Base-by-base conservation (phyloP, 2,888 invertebrate genomes). In the Pseudococcus jackbeardsleyi region DNA sequence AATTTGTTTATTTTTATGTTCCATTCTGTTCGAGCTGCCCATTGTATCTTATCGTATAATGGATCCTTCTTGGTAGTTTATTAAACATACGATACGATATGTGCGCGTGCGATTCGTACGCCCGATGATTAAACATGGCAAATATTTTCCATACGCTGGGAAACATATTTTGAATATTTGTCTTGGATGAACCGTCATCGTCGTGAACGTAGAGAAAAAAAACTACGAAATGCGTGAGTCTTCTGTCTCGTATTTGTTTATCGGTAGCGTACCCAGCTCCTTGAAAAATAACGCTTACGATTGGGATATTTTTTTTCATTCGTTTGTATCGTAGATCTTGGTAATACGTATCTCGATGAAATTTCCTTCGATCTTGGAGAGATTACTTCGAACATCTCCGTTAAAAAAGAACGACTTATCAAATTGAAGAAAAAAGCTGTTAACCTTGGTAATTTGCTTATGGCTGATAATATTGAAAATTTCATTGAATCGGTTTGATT, bases 371-470 rank as follows among this genome's bases (percentile, higher is more conserved):
- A 15, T 50, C 15, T 15, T 50, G 50, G 50, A 50, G 11, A 12
- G 42, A 42, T 42, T 42, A 42, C 9, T 42, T 42, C 42, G 42
- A 42, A 50, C 19, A 64, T 64, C 17, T 64, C 8, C 17, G 17
- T 64, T 64, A 64, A 42, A 42, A 19, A 68, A 68, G 72, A 39
- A 33, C 17, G 72, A 72, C 19, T 72, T 72, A 72, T 72, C 72
- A 17, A 72, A 17, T 33, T n/a, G 4, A 64, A 22, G 8, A 64
- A 64, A 64, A 64, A 64, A 72, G 33, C 15, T 72, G 72, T 72
- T 72, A 72, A 72, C 72, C 72, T 72, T 72, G 64, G 72, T 33
- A 33, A 72, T 72, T 72, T 33, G 72, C 15, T 17, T 33, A 39
- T 33, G 19, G 72, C 72, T 33, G 72, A 39, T 72, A 33, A 72